Evolutionary conservation across 1,140 invertebrate genomes (phyloP), one percentile per base, ranked within the genome.

Genomic region (Metopolophium dirhodum): DNA sequence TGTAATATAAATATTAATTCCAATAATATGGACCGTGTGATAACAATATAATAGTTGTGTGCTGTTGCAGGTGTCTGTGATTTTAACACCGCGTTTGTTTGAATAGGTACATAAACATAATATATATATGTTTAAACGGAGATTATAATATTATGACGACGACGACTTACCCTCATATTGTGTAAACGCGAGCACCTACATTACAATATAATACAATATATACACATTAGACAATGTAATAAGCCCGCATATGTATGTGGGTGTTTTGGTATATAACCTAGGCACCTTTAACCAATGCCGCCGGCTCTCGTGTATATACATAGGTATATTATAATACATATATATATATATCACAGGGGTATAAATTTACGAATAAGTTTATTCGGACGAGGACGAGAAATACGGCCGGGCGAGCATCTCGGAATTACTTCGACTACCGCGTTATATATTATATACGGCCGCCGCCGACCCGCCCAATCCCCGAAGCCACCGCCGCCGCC

Each of bases 291-390:
- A 77, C 61, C 61, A 7, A 77, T n/a, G 61, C 6, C 14, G 61
- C 6, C 14, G 23, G 61, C 30, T n/a, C 30, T n/a, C 61, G 0
- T 26, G 18, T 18, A 22, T 51, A n/a, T 68, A 61, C 14, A 77
- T 77, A 77, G 11, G 61, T 68, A 4, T n/a, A 18, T 77, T n/a
- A 77, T 23, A 54, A 54, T 23, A 51, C 18, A 51, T 51, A 22
- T 3, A 22, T 54, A 51, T 41, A 88, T 88, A 88, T 35, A 88
- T 88, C 47, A 14, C 20, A 6, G 20, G 51, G 51, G n/a, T 89
- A 89, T 89, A 57, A 41, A 41, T 89, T 89, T 54, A 49, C 87
- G 49, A 89, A 89, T 30, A 89, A 89, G 88, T 89, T 89, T 89
- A 57, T 35, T 54, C n/a, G 87, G 49, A 88, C 49, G 87, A 88